Base-by-base conservation (phyloP, 1,140 invertebrate species). In the Microplitis demolitor region DNA sequence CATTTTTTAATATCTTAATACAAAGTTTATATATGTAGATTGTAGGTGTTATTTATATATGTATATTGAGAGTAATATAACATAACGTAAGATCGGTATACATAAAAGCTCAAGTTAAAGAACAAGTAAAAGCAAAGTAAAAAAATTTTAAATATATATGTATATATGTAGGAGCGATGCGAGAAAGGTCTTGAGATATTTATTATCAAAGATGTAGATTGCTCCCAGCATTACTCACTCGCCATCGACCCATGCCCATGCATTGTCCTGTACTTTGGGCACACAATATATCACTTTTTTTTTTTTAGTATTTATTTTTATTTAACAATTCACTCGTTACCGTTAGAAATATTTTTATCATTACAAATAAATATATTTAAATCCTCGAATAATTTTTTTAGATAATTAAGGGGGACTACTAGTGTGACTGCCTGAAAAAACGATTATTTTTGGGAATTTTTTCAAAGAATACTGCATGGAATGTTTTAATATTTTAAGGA, bases 201-300 rank as follows among this genome's bases (percentile, higher is more conserved):
- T 83, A 83, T 85, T 77, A 81, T 75, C 75, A 77, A 80, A 84
- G 83, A 85, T 85, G 83, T 82, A 85, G 84, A 85, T 85, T 80
- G 77, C 76, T 74, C 78, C 74, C 72, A 67, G 74, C 73, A 80
- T 79, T 78, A 78, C 82, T 77, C 77, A 61, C 70, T 56, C 39
- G 67, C 70, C 53, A 67, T 72, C 75, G 9, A 33, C 68, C 72
- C 76, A 78, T 45, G 39, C 78, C 81, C 79, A 53, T 39, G 79
- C 82, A 85, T 85, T 84, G 83, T 83, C 76, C 79, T 76, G 39
- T 45, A 45, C 39, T 45, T 45, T 66, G 51, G 71, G 4, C 13
- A 82, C 75, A 85, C 84, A 85, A 85, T 83, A 78, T 77, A 78
- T 64, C 39, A 39, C 14, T 35, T 66, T 37, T 35, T 66, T 14